Percentiles rank a stretch among this genome's conserved stretches.
These are phyloP conservation scores for Halichoerus grypus DNA, from an alignment of 2,113 vertebrate genomes.

Conservation along the genomic window DNA sequence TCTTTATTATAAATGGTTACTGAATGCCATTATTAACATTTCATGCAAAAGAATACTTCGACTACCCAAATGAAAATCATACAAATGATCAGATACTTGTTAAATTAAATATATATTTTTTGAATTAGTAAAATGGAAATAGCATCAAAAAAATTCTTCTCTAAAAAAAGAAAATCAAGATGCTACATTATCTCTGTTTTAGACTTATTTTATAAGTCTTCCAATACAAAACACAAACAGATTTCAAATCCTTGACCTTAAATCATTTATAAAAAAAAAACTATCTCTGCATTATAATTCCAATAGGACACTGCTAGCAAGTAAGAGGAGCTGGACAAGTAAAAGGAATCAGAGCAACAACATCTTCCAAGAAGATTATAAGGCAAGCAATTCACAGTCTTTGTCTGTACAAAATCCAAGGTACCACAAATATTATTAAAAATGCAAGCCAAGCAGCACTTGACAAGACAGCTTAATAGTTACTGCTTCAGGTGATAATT, in stretches of 20 bases:
- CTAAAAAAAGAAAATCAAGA: conserved; percentile 79
- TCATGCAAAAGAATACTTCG: background rate
- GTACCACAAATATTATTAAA: conserved; percentile 77
- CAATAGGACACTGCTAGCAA: conserved; percentile 12
- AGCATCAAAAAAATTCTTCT: conserved; percentile 29
- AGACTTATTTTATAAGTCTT: conserved; percentile 77
- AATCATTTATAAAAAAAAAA: conserved; percentile 83
- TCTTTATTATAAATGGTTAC: conserved; percentile 29
- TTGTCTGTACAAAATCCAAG: conserved; percentile 66
- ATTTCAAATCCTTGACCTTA: conserved; percentile 80
- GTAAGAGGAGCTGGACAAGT: conserved; percentile 30
- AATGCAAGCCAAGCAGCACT: conserved; percentile 74
- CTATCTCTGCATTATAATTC: conserved; percentile 79
- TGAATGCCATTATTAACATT: background rate
- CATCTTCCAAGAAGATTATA: conserved; percentile 58
- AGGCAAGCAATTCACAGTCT: conserved; percentile 44
- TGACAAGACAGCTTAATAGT: conserved; percentile 35
- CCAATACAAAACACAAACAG: conserved; percentile 80
- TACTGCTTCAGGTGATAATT: conserved; percentile 79
- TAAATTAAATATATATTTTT: conserved; percentile 59
- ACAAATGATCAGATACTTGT: conserved; percentile 57
- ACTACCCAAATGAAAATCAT: conserved; percentile 48
- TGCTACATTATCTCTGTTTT: conserved; percentile 76
- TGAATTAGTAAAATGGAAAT: conserved; percentile 63
- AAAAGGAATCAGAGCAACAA: conserved; percentile 18